Base-by-base conservation (phyloP, 2,113 vertebrate genomes). In the Astur gentilis region DNA sequence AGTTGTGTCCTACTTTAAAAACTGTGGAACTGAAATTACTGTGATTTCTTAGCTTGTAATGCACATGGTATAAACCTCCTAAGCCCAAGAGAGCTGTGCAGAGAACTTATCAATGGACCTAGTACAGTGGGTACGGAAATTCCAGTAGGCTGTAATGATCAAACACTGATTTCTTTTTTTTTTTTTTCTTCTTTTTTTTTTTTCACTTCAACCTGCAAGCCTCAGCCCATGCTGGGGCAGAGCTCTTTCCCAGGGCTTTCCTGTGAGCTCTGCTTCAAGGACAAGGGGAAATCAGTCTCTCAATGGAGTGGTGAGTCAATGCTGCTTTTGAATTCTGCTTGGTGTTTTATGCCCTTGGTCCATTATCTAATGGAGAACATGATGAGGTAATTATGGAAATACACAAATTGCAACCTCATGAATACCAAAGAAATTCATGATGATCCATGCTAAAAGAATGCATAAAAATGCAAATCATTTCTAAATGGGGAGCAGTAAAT, bases 381-480 rank as follows among this genome's bases (percentile, higher is more conserved):
- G 89, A 95, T 97, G 95, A 97, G 82, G 75, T 97, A 87, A 95
- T 95, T 94, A 93, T 70, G 90, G 94, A 90, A 92, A 97, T 92
- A 92, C 77, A 93, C 87, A 96, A 97, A 95, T 93, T 95, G 87
- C 94, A 95, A 75, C 79, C 70, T 96, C 87, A 80, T 81, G 84
- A 97, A 96, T 97, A 92, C 84, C 86, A 66, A 95, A 96, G 90
- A 87, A 69, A 91, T 93, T 95, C 5, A 6, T 94, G 96, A 77
- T 91, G 89, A 92, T 94, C 89, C 91, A 52, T 55, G 78, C 83
- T 94, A 73, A 87, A 94, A 95, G 86, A 96, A 85, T 70, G 44
- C 84, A 92, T 97, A 94, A 94, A 96, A 95, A 81, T 97, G 73
- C 75, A 87, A 93, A 96, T 96, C 6, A 91, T 95, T 94, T 96